phyloP scores from a whole-genome alignment of 1,140 invertebrate genomes.

The Neodiprion fabricii region DNA sequence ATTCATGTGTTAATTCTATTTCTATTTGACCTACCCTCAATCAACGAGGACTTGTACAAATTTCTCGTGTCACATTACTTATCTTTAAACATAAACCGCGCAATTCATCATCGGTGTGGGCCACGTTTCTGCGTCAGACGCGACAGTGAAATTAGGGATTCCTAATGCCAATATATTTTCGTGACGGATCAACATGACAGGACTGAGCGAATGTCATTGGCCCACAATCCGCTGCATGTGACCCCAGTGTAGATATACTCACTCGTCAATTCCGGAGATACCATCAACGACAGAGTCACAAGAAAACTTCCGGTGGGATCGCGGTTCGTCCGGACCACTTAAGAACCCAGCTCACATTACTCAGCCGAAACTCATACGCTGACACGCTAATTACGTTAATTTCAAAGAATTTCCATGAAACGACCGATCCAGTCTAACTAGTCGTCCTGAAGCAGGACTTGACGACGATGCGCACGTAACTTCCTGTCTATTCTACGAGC shows the following conservation, averaged over 20 bases:
- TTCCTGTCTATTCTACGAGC: background rate
- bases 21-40: background rate
- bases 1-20: background rate
- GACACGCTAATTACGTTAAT: background rate
- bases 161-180: background rate
- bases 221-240: background rate
- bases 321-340: too few species aligned
- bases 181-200: background rate
- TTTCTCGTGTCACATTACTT: background rate
- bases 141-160: background rate
- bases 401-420: background rate
- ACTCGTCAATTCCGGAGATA: too few species aligned
- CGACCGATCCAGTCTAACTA: background rate
- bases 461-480: background rate
- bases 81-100: background rate
- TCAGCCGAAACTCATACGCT: too few species aligned
- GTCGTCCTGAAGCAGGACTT: background rate
- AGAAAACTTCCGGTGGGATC: too few species aligned
- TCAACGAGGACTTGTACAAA: background rate
- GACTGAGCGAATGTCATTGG: background rate
- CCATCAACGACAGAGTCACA: too few species aligned
- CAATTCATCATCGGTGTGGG: background rate
- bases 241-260: too few species aligned
- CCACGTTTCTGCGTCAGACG: background rate
- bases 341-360: too few species aligned